Evolutionary conservation across 2,113 vertebrate species (phyloP).

Genomic region (Silurus glanis): DNA sequence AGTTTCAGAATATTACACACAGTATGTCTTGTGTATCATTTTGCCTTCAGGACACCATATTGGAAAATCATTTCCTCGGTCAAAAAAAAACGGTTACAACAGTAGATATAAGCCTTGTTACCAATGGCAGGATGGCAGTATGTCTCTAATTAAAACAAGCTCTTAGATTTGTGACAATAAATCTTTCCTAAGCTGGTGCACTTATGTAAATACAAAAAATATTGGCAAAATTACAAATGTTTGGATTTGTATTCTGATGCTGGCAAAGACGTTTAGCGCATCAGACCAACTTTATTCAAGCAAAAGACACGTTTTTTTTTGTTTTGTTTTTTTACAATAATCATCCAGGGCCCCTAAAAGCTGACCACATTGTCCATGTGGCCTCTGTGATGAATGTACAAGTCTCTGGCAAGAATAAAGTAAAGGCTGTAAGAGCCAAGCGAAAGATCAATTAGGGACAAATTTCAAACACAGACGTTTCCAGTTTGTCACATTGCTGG

Average conservation of each 20-base stretch:
- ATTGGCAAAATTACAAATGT: conserved; percentile 41
- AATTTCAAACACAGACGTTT: background rate
- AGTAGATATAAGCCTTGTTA: conserved; percentile 35
- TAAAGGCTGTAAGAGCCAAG: background rate
- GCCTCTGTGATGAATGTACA: conserved; percentile 24
- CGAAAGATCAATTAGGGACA: conserved; percentile 11
- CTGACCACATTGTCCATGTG: background rate
- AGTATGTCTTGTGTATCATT: background rate
- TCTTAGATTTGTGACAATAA: background rate
- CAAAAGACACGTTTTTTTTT: background rate
- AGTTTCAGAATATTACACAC: background rate
- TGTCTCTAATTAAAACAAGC: conserved; percentile 48
- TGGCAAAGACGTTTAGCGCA: conserved; percentile 47
- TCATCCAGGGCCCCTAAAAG: conserved; percentile 19
- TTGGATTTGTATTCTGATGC: conserved; percentile 44
- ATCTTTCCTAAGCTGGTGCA: conserved; percentile 36
- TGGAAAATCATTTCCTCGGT: background rate
- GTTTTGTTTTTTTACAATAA: background rate
- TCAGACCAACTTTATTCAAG: conserved; percentile 51
- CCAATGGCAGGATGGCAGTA: conserved; percentile 55
- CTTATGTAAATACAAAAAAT: conserved; percentile 59
- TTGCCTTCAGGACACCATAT: background rate
- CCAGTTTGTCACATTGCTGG: conserved; percentile 7
- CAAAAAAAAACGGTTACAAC: background rate
- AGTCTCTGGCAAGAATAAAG: conserved; percentile 10